Evolutionary conservation across 2,888 invertebrate genomes (phyloP).

Genomic region (Drosophila pegasa): DNA sequence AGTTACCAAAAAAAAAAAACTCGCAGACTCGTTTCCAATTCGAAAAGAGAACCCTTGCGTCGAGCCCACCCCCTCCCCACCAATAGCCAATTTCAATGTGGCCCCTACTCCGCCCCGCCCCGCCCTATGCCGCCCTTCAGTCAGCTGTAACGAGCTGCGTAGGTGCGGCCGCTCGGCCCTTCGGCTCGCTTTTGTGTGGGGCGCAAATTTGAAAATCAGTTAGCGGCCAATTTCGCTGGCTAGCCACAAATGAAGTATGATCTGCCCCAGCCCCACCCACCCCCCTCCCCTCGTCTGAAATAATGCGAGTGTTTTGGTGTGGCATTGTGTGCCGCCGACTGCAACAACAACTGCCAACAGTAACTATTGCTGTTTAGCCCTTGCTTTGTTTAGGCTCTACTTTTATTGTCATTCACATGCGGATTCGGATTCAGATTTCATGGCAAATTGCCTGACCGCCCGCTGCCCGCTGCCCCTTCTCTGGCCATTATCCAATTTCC

Average conservation of each 20-base stretch:
- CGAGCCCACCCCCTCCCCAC: not conserved
- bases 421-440: conserved; percentile 17
- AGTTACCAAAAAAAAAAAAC: conserved; percentile 69
- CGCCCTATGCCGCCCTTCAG: conserved; percentile 6
- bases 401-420: conserved; percentile 25
- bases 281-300: conserved; percentile 18
- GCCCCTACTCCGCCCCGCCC: not conserved
- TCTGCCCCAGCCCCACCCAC: conserved; percentile 3
- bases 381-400: conserved; percentile 16
- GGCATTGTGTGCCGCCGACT: conserved; percentile 65
- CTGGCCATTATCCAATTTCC: conserved; percentile 77
- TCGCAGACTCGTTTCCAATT: conserved; percentile 63
- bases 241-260: conserved; percentile 60
- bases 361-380: not conserved
- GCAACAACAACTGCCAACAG: conserved; percentile 8
- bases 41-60: conserved; percentile 10
- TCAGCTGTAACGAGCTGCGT: conserved; percentile 61
- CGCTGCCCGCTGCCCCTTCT: conserved; percentile 18
- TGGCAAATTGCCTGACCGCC: conserved; percentile 48
- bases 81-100: conserved; percentile 20
- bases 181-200: conserved; percentile 17
- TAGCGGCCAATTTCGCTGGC: conserved; percentile 73
- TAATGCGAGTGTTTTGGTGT: conserved; percentile 72
- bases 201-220: conserved; percentile 74
- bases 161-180: conserved; percentile 58